Base-by-base conservation (phyloP, 2,888 invertebrate genomes). In the Eilema depressum region DNA sequence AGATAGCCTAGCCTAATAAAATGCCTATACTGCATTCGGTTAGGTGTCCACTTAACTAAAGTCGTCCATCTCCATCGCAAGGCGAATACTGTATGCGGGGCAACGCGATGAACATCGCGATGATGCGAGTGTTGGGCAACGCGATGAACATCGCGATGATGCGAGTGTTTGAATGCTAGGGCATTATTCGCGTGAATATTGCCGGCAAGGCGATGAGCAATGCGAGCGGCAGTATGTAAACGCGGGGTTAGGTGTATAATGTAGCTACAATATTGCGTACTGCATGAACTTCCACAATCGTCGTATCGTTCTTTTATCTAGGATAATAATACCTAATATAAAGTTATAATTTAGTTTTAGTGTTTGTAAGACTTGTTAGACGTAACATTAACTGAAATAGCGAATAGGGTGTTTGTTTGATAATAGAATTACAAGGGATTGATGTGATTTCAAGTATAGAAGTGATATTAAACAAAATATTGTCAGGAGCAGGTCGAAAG, bases 351-450 rank as follows among this genome's bases (percentile, higher is more conserved):
- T 77, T 79, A 77, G 75, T 81, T 79, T 41, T 80, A 79, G 71
- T 70, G 65, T 76, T 64, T 76, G 56, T 81, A 82, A 81, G 82
- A 77, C 78, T 81, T 76, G 78, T 74, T 79, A 81, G 81, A 66
- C 75, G 75, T 69, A 75, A 76, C 61, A 59, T 79, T 75, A 75
- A 63, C 74, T 75, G 70, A 65, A 74, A 77, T 78, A 75, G 66
- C 11, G 62, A 71, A 73, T 75, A 77, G 69, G 72, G 37, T 75
- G 68, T 75, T 81, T 62, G 30, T 80, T 80, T 77, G 74, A 66
- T 81, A 77, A 68, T 81, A 77, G 77, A 74, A 67, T 59, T 71
- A 62, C 63, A 57, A 72, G 63, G 71, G 64, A 63, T 70, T 73
- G 63, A 66, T 69, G 69, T 71, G 66, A 63, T 70, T 72, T 75